A percentile compares a stretch with the other conserved stretches of the same genome.
These are phyloP conservation scores for Umimayanthus kanabou DNA, from an alignment of 92 coral and sea anemone species.

Conservation along the genomic window DNA sequence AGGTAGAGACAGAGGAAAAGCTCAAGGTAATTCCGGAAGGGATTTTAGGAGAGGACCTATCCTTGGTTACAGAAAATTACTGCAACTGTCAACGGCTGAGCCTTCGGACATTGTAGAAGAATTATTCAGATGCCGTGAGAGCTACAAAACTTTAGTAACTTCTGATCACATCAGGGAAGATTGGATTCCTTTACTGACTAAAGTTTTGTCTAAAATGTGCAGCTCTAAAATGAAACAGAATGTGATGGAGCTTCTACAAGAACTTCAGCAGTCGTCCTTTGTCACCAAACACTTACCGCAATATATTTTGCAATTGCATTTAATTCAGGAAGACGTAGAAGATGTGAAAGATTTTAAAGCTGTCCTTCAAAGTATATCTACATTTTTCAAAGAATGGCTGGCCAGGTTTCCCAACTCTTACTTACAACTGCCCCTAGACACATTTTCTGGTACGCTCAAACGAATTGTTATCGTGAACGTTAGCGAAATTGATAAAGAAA, in stretches of 20 bases:
- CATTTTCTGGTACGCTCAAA: constrained; percentile 55
- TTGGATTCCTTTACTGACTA: constrained; percentile 66
- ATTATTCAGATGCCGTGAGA: constrained; percentile 50
- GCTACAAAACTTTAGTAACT: constrained; percentile 50
- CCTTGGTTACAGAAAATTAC: too few species aligned
- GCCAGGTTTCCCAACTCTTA: constrained; percentile 67
- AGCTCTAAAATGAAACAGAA: constrained; percentile 69
- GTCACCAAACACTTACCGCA: constrained; percentile 59
- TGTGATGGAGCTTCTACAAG: constrained; percentile 67
- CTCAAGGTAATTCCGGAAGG: too few species aligned
- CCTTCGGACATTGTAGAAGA: neutral
- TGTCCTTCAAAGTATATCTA: constrained; percentile 55
- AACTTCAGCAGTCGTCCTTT: constrained; percentile 66
- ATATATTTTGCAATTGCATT: constrained; percentile 74
- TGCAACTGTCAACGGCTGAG: too few species aligned
- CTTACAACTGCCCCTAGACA: constrained; percentile 72
- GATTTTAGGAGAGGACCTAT: too few species aligned
- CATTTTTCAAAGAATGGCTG: constrained; percentile 75
- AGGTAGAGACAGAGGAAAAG: too few species aligned
- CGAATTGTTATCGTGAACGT: constrained; percentile 45
- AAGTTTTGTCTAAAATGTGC: constrained; percentile 70
- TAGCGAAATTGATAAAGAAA: constrained; percentile 42
- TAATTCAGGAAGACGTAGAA: constrained; percentile 56
- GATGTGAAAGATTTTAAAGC: constrained; percentile 48
- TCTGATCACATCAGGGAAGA: constrained; percentile 70